These are phyloP conservation scores for Prosopocoilus inquinatus DNA, from an alignment of 2,888 invertebrate species.

Conservation along the genomic window DNA sequence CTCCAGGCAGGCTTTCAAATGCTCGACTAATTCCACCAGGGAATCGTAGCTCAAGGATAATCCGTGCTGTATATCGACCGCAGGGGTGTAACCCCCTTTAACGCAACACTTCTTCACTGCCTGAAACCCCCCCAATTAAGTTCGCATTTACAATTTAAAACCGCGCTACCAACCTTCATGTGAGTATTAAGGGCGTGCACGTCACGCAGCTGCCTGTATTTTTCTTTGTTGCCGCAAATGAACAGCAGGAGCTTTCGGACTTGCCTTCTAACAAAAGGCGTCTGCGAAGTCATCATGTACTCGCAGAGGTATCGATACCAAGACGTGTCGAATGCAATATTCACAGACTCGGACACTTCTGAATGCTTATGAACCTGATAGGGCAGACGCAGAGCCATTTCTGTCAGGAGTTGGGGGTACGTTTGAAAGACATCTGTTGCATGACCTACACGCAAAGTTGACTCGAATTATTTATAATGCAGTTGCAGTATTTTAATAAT, in stretches of 20 bases:
- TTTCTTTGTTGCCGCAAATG: conserved; percentile 93
- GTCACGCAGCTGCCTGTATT: conserved; percentile 91
- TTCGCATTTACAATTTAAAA: neutral
- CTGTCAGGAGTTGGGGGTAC: conserved; percentile 91
- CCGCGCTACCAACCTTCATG: conserved; percentile 58
- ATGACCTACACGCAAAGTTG: conserved; percentile 58
- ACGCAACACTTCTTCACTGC: conserved; percentile 56
- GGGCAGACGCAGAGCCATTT: conserved; percentile 89
- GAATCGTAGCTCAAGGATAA: conserved; percentile 78
- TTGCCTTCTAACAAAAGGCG: conserved; percentile 85
- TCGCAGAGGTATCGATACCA: conserved; percentile 86
- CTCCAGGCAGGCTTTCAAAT: conserved; percentile 90
- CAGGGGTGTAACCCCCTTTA: conserved; percentile 56
- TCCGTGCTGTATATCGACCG: conserved; percentile 50
- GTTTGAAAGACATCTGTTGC: conserved; percentile 91
- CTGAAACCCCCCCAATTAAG: conserved; percentile 37
- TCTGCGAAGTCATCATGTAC: conserved; percentile 92
- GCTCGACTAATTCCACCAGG: conserved; percentile 91
- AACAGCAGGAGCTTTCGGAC: conserved; percentile 87
- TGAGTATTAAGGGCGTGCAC: conserved; percentile 90
- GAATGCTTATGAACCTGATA: conserved; percentile 88
- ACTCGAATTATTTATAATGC: too few relatives aligned
- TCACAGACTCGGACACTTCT: conserved; percentile 53
- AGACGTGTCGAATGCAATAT: conserved; percentile 56
- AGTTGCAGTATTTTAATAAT: neutral